Conservation (phyloP, 2,113 vertebrate genomes). For the Garra rufa region DNA sequence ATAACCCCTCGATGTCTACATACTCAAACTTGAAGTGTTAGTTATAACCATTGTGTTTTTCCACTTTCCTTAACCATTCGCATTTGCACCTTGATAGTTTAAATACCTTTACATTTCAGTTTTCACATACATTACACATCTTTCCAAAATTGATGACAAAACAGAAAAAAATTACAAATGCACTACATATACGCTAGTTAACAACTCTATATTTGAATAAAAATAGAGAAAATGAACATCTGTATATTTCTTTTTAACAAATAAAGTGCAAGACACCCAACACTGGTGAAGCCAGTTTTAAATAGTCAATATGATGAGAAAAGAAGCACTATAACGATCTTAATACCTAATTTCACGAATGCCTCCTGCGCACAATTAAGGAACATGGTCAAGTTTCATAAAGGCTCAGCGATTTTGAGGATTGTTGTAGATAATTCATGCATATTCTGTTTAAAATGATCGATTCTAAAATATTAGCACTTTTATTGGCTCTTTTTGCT, state of each 20-base stretch:
- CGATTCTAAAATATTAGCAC: not conserved
- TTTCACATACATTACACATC: not conserved
- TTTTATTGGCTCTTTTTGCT: not conserved
- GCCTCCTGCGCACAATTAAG: not conserved
- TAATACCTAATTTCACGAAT: not conserved
- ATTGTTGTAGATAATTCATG: not conserved
- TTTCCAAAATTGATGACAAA: not conserved
- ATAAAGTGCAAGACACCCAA: constrained; percentile 31
- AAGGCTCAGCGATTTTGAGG: not conserved
- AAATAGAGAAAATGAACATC: constrained; percentile 7
- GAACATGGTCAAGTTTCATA: not conserved
- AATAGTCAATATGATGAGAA: not conserved
- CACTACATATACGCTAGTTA: not conserved
- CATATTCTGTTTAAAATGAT: not conserved
- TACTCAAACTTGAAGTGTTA: not conserved
- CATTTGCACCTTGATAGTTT: not conserved
- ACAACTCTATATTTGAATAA: not conserved
- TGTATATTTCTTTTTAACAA: not conserved
- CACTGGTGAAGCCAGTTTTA: not conserved
- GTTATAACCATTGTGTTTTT: not conserved
- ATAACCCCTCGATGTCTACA: not conserved
- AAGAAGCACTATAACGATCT: not conserved
- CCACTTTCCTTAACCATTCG: not conserved
- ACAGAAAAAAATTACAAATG: not conserved
- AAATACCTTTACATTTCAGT: not conserved